Evolutionary conservation across 2,113 vertebrate species (phyloP).

Genomic region (Limanda limanda): DNA sequence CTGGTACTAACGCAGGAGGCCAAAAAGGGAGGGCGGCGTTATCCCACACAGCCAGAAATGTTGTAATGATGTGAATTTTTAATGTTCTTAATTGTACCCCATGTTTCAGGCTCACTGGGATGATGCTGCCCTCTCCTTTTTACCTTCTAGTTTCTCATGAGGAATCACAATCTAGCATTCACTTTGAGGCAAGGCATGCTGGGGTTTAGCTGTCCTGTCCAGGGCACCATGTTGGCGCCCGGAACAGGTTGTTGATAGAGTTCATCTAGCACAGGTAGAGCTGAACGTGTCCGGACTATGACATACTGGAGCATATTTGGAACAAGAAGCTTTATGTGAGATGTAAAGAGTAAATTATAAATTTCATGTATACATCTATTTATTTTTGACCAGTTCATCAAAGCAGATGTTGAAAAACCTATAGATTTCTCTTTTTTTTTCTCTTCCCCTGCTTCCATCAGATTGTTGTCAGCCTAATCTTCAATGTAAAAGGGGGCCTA

Average conservation of each 20-base stretch:
- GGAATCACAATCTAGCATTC: conserved; percentile 74
- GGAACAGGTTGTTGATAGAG: conserved; percentile 62
- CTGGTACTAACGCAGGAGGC: conserved; percentile 85
- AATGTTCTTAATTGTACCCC: conserved; percentile 7
- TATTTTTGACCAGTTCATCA: conserved; percentile 87
- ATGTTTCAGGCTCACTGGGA: conserved; percentile 42
- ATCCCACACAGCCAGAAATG: conserved; percentile 32
- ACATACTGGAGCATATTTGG: conserved; percentile 70
- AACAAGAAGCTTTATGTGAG: conserved; percentile 85
- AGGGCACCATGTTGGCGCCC: conserved; percentile 64
- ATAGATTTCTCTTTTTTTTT: conserved; percentile 39
- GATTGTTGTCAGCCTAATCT: conserved; percentile 74
- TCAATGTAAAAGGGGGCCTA: conserved; percentile 39
- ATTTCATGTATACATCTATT: conserved; percentile 93
- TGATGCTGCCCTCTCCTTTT: conserved; percentile 6
- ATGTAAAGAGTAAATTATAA: conserved; percentile 89
- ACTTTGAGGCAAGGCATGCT: conserved; percentile 77
- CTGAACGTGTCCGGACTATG: conserved; percentile 67
- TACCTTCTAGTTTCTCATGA: conserved; percentile 61
- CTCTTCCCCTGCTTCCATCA: conserved; percentile 61
- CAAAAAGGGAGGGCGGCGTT: conserved; percentile 33
- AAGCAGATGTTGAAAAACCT: conserved; percentile 77
- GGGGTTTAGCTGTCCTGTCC: conserved; percentile 71
- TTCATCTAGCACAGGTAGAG: conserved; percentile 75
- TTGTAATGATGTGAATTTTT: conserved; percentile 10